Evolutionary conservation across 1,140 invertebrate genomes (phyloP).

Genomic region (Drosophila eugracilis): DNA sequence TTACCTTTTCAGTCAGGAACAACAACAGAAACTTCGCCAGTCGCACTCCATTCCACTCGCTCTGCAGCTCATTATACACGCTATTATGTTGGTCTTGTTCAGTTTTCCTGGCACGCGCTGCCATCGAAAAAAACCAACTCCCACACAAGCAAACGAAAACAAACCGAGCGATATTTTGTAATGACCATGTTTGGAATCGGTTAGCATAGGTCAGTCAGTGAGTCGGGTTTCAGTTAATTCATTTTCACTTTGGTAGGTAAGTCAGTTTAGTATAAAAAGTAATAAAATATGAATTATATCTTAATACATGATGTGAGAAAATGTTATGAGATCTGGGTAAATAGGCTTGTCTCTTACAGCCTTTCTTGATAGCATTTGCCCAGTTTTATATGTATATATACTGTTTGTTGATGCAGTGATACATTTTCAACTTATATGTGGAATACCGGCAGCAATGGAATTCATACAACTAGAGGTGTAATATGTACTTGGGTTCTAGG

Average conservation of each 20-base stretch:
- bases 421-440: neutral
- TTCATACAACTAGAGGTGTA: too few species aligned
- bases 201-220: constrained; percentile 74
- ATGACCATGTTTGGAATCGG: constrained; percentile 50
- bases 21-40: constrained; percentile 1
- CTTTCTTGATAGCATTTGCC: too few species aligned
- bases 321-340: too few species aligned
- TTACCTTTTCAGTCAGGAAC: constrained; percentile 62
- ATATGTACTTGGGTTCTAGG: neutral
- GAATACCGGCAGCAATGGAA: too few species aligned
- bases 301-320: too few species aligned
- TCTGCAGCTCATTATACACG: constrained; percentile 65
- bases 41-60: constrained; percentile 39
- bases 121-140: constrained; percentile 31
- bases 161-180: constrained; percentile 61
- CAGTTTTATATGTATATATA: too few species aligned
- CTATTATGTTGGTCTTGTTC: constrained; percentile 77
- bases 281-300: too few species aligned
- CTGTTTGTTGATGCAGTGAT: neutral
- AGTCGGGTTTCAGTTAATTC: constrained; percentile 9
- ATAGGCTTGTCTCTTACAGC: too few species aligned
- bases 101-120: constrained; percentile 79
- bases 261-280: too few species aligned
- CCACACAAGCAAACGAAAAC: constrained; percentile 24
- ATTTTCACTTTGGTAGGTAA: too few species aligned